phyloP scores from a whole-genome alignment of 2,113 vertebrate species.

The Micronycteris hirsuta region DNA sequence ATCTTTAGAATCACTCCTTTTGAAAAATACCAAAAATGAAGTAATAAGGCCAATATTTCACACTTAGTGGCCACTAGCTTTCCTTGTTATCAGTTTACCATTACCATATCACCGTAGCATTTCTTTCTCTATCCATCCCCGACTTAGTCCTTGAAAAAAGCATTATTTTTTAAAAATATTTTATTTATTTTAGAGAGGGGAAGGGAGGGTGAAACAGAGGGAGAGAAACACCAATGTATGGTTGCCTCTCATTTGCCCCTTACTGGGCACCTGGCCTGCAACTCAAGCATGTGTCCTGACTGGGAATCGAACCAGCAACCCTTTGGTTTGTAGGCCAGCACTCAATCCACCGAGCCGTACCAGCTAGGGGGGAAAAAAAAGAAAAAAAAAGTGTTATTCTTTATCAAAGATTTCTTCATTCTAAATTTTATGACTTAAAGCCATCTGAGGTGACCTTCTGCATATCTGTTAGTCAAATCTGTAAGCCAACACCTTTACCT shows the following conservation, averaged over 20 bases:
- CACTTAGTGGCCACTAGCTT: not conserved
- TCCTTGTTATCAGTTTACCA: not conserved
- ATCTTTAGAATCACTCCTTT: not conserved
- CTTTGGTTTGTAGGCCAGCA: too few relatives aligned
- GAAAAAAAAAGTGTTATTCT: not conserved
- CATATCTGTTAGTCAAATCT: not conserved
- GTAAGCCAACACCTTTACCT: not conserved
- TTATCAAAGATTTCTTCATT: not conserved
- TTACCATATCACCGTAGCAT: not conserved
- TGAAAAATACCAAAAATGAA: not conserved
- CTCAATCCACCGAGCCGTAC: too few relatives aligned
- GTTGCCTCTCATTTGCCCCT: too few relatives aligned
- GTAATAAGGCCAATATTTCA: not conserved
- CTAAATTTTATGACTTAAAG: not conserved
- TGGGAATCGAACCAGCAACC: too few relatives aligned
- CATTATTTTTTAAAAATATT: not conserved
- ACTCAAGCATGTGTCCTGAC: too few relatives aligned
- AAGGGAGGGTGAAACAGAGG: too few relatives aligned
- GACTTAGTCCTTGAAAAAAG: not conserved
- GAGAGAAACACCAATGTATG: too few relatives aligned
- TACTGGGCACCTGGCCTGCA: too few relatives aligned
- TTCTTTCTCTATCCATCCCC: not conserved
- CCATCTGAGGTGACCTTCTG: not conserved
- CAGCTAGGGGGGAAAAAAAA: too few relatives aligned
- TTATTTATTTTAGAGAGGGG: too few relatives aligned